Evolutionary conservation across 2,113 vertebrate genomes (phyloP), one percentile per base, ranked within the genome.

Genomic region (Dasyprocta punctata): DNA sequence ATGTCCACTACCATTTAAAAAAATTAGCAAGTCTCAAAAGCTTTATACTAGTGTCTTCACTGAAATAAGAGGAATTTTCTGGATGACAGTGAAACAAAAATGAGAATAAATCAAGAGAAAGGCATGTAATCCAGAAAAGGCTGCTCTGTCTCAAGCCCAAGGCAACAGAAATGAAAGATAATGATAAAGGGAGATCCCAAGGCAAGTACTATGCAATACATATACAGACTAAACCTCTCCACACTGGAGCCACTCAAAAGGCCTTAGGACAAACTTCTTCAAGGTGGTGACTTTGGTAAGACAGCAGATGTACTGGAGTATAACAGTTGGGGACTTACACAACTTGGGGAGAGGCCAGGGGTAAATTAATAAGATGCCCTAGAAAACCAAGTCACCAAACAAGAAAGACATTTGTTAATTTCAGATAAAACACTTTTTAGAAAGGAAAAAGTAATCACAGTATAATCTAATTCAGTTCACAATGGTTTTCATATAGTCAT

Each of bases 1-100:
- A 73, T 73, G 9, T 20, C 2, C n/a, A 73, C 20, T 73, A 41
- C 30, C 4, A 7, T 30, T 69, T 17, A 16, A 67, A 67, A 67
- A 67, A 67, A 73, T 20, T n/a, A 69, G 33, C 14, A 93, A 86
- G 33, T 61, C 61, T 85, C 7, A 20, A 86, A 95, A 93, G 58
- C 41, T 19, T 24, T 69, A 80, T 77, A 71, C 12, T 30, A 78
- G 28, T 22, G 14, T 49, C 11, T 78, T 73, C 26, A 63, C 4
- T 89, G 56, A 96, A 96, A 82, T 94, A 86, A 95, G 75, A 16
- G 80, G 2, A 96, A 77, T 17, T 69, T 97, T 41, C 41, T 84
- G 24, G 10, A 95, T 82, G 58, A 95, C 33, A 80, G 22, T 36
- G 16, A 36, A 12, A 77, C 12, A 36, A 86, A 97, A 95, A 86